These are phyloP conservation scores for Ochropleura plecta DNA, from an alignment of 2,888 invertebrate species.

Conservation along the genomic window DNA sequence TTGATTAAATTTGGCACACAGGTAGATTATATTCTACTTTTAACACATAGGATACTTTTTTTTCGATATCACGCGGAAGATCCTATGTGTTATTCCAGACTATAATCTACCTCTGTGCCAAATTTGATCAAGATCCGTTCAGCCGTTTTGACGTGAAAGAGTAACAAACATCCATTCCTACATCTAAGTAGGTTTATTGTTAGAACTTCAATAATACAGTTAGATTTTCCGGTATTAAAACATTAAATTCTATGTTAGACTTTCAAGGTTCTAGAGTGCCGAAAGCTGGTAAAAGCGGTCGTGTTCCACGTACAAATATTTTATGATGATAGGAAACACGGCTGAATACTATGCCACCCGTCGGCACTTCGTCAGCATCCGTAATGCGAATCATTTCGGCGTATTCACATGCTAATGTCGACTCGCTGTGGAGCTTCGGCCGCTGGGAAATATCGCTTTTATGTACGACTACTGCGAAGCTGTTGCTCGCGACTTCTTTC, in stretches of 20 bases:
- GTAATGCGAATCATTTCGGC: slow-evolving; percentile 56
- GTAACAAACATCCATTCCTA: too few relatives aligned
- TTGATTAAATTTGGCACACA: too few relatives aligned
- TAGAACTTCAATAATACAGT: not conserved
- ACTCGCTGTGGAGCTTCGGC: slow-evolving; percentile 2
- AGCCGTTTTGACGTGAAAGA: too few relatives aligned
- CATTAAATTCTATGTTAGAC: not conserved
- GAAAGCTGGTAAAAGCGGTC: slow-evolving; percentile 21
- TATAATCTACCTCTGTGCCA: too few relatives aligned
- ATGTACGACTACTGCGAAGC: not conserved
- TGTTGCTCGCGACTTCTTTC: too few relatives aligned
- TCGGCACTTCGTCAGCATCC: slow-evolving; percentile 34
- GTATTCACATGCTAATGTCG: slow-evolving; percentile 66
- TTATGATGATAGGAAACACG: slow-evolving; percentile 22
- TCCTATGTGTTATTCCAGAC: too few relatives aligned
- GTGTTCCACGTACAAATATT: slow-evolving; percentile 41
- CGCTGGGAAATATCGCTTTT: slow-evolving; percentile 48
- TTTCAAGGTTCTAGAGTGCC: slow-evolving; percentile 9
- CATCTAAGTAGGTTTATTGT: too few relatives aligned
- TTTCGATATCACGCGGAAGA: too few relatives aligned
- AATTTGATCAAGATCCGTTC: too few relatives aligned
- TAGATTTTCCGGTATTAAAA: slow-evolving; percentile 6
- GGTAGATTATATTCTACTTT: too few relatives aligned
- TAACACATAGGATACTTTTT: too few relatives aligned
- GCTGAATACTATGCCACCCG: slow-evolving; percentile 34